Percentiles rank a stretch among this genome's conserved stretches.
Evolutionary conservation across 2,888 invertebrate species (phyloP).

Genomic region (Agrochola litura): DNA sequence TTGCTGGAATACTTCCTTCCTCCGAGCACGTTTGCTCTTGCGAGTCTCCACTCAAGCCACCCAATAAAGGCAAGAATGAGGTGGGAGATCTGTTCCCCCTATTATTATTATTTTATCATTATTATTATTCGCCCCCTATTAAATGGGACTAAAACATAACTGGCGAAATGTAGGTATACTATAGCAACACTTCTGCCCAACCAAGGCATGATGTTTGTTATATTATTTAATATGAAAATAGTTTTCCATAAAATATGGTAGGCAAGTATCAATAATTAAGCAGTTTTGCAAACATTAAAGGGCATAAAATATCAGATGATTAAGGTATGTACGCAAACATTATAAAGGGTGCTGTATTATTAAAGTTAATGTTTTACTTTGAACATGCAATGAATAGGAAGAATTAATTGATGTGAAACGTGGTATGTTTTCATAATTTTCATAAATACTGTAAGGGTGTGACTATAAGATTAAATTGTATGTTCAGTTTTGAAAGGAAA

Average conservation of each 20-base stretch:
- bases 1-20: too few relatives aligned
- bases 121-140: too few relatives aligned
- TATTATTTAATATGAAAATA: too few relatives aligned
- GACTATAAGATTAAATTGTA: not conserved
- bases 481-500: not conserved
- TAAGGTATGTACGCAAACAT: slow-evolving; percentile 17
- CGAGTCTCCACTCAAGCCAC: too few relatives aligned
- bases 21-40: too few relatives aligned
- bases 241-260: not conserved
- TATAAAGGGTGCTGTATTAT: slow-evolving; percentile 5
- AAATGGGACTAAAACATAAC: too few relatives aligned
- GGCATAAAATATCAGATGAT: slow-evolving; percentile 3
- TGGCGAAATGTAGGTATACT: too few relatives aligned
- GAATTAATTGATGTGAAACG: slow-evolving; percentile 15
- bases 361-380: slow-evolving; percentile 23
- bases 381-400: slow-evolving; percentile 10
- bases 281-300: not conserved
- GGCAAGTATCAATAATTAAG: not conserved
- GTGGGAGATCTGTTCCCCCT: too few relatives aligned
- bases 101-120: too few relatives aligned
- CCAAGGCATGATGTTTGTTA: too few relatives aligned
- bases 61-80: too few relatives aligned
- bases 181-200: too few relatives aligned
- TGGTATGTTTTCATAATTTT: slow-evolving; percentile 26
- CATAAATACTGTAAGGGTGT: slow-evolving; percentile 9